Evolutionary conservation across 2,113 vertebrate species (phyloP).

Genomic region (Monopterus albus): DNA sequence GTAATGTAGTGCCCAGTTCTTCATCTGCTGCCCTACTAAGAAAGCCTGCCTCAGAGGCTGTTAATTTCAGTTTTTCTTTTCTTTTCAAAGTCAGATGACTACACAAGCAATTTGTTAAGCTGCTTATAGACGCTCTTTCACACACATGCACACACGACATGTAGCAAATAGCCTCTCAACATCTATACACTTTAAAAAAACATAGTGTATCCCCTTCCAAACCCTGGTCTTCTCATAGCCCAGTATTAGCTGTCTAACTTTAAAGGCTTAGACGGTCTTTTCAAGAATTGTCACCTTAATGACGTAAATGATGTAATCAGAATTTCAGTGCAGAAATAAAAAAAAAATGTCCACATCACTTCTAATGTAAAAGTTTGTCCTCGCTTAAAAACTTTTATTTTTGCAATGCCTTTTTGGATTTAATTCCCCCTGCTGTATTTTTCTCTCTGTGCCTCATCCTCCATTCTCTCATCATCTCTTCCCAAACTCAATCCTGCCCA

Average conservation of each 20-base stretch:
- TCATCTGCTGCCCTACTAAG: slow-evolving; percentile 68
- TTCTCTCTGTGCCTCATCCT: slow-evolving; percentile 20
- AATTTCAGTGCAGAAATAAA: slow-evolving; percentile 39
- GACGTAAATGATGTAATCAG: slow-evolving; percentile 47
- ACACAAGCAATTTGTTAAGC: slow-evolving; percentile 43
- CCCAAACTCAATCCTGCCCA: slow-evolving; percentile 33
- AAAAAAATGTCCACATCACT: slow-evolving; percentile 16
- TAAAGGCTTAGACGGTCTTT: slow-evolving; percentile 30
- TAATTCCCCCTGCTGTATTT: slow-evolving; percentile 48
- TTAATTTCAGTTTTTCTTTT: slow-evolving; percentile 54
- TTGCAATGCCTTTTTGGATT: slow-evolving; percentile 51
- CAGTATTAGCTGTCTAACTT: slow-evolving; percentile 21
- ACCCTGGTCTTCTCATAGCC: neutral
- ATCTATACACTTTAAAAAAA: neutral
- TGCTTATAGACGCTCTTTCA: slow-evolving; percentile 1
- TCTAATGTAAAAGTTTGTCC: slow-evolving; percentile 50
- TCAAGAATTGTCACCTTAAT: slow-evolving; percentile 16
- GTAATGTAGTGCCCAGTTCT: slow-evolving; percentile 67
- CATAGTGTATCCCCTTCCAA: slow-evolving; percentile 2
- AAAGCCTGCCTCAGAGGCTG: slow-evolving; percentile 63
- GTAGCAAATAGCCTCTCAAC: neutral
- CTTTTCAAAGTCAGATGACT: slow-evolving; percentile 51
- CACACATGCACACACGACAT: neutral
- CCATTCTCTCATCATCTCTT: slow-evolving; percentile 36
- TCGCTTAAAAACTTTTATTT: slow-evolving; percentile 50